phyloP scores from a whole-genome alignment of 2,888 invertebrate species.

The Criorhina ranunculi region DNA sequence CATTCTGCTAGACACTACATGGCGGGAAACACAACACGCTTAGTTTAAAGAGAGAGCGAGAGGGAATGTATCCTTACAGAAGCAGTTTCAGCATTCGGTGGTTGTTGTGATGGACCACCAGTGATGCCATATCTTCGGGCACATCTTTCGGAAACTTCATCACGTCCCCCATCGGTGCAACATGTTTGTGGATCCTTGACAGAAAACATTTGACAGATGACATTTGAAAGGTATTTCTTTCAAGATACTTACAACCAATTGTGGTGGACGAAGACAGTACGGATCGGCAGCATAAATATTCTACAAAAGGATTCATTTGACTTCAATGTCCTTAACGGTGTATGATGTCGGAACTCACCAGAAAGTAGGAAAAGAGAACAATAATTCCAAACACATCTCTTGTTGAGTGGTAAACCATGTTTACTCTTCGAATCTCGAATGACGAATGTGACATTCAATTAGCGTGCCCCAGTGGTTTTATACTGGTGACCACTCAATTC shows the following conservation, averaged over 20 bases:
- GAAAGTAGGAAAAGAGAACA: conserved; percentile 20
- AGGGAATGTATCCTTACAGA: conserved; percentile 78
- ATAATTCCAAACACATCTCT: conserved; percentile 18
- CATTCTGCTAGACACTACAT: conserved; percentile 83
- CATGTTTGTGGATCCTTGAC: conserved; percentile 81
- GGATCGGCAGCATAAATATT: conserved; percentile 74
- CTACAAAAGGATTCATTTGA: conserved; percentile 14
- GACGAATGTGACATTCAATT: conserved; percentile 18
- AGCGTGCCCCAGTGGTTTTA: conserved; percentile 31
- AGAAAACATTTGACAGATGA: neutral
- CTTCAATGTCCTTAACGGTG: neutral
- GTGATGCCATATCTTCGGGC: conserved; percentile 79
- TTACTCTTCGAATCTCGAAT: neutral
- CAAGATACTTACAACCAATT: conserved; percentile 81
- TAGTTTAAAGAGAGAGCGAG: neutral
- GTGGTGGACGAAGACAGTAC: conserved; percentile 82
- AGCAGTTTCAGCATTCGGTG: conserved; percentile 80
- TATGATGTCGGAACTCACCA: conserved; percentile 13
- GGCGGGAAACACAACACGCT: conserved; percentile 1
- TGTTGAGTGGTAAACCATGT: conserved; percentile 18
- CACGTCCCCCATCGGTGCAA: conserved; percentile 82
- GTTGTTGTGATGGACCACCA: conserved; percentile 72
- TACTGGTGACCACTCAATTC: conserved; percentile 34
- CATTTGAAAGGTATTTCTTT: neutral
- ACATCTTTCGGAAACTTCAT: conserved; percentile 80